Evolutionary conservation across 2,888 invertebrate species (phyloP), one percentile per base, ranked within the genome.

Genomic region (Smittia aterrima): DNA sequence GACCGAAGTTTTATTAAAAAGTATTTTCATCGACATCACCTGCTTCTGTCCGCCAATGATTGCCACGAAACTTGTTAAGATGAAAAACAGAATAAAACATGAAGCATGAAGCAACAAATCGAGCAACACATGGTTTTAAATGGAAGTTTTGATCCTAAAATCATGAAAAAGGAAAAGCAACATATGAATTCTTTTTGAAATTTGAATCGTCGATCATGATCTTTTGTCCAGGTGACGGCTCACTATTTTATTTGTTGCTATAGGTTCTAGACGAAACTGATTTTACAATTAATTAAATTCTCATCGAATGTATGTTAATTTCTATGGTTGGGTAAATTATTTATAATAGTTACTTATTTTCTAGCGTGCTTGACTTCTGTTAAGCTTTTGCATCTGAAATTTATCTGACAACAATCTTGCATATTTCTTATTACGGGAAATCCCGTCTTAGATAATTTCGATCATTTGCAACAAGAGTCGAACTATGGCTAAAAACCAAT

Each of bases 41-140:
- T 47, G 47, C 47, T n/a, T 11, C 11, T 11, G 47, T 47, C 9
- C n/a, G n/a, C 9, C 38, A 38, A 7, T 47, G 47, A 11, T 47
- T 47, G 47, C 2, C 16, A 6, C 16, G 47, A 16, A 16, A 13
- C 2, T 16, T 47, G 11, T n/a, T 47, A 11, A 47, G 11, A 47
- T 47, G 2, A 2, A 32, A 3, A 32, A 32, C 32, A 32, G 4
- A 32, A 32, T 32, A 32, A 32, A 32, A 32, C 11, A 47, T 47
- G 11, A n/a, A n/a, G 47, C 2, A 47, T n/a, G 47, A 11, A 47
- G 47, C 47, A 47, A 47, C 47, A 47, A 2, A 47, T 6, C n/a
- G 47, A 47, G 47, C 47, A 47, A 47, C 47, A 47, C 16, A 47
- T 47, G 47, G 47, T 47, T 47, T 47, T n/a, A 11, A 47, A 47